These are phyloP conservation scores for Drosophila athabasca DNA, from an alignment of 1,140 invertebrate genomes.

Conservation along the genomic window DNA sequence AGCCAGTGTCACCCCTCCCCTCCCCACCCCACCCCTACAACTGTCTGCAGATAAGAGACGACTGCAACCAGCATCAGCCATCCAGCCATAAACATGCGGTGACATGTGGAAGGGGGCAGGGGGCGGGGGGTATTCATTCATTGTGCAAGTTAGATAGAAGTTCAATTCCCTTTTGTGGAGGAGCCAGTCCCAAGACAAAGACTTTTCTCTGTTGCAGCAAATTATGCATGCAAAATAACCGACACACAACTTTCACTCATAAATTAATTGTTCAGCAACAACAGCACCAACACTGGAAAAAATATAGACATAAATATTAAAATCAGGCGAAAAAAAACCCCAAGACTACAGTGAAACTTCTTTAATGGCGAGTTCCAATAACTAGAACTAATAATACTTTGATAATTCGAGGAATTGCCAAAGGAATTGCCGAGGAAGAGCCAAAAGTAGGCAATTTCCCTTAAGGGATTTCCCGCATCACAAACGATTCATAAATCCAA, in stretches of 20 bases:
- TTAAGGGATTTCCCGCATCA: too few species aligned
- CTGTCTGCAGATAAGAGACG: slow-evolving; percentile 70
- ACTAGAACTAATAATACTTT: too few species aligned
- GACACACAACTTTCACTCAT: slow-evolving; percentile 73
- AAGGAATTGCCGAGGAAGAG: too few species aligned
- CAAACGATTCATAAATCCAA: too few species aligned
- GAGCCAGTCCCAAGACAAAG: slow-evolving; percentile 27
- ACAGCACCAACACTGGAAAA: slow-evolving; percentile 14
- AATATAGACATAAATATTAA: not conserved
- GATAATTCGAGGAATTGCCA: too few species aligned
- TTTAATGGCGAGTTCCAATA: too few species aligned
- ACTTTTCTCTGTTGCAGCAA: slow-evolving; percentile 55
- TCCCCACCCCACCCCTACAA: too few species aligned
- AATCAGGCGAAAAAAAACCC: too few species aligned
- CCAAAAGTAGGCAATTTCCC: too few species aligned
- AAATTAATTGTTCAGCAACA: slow-evolving; percentile 66
- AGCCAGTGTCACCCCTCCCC: slow-evolving; percentile 12
- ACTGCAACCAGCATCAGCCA: not conserved
- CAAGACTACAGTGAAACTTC: too few species aligned
- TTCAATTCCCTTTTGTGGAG: slow-evolving; percentile 26
- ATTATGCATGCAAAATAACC: slow-evolving; percentile 69
- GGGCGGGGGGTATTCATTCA: too few species aligned
- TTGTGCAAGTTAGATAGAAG: slow-evolving; percentile 55
- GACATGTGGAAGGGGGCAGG: too few species aligned
- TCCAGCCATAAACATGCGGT: slow-evolving; percentile 1